Evolutionary conservation across 2,888 invertebrate genomes (phyloP), one percentile per base, ranked within the genome.

Genomic region (Scaptomyza reducta): DNA sequence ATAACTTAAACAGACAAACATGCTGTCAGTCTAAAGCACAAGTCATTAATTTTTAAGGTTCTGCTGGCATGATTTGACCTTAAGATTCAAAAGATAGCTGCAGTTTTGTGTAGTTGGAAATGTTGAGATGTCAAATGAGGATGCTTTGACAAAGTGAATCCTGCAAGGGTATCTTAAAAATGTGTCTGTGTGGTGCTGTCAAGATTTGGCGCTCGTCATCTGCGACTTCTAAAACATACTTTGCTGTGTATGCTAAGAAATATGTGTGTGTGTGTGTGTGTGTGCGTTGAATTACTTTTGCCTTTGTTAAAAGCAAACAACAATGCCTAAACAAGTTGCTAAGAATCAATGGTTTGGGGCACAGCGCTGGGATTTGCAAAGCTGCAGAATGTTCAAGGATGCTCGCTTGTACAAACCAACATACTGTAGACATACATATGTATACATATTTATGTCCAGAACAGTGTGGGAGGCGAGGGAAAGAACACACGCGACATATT

Each of bases 261-360:
- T 76, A 76, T 51, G 64, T 70, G 74, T 53, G 64, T 70, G 77
- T 64, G 77, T 77, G n/a, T n/a, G n/a, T n/a, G n/a, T n/a, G n/a
- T 77, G 76, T 82, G 74, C 74, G 74, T 73, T 79, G 82, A 82
- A 82, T 85, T 85, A 82, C 49, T 79, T 85, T 68, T 71, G 79
- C 82, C 70, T 79, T 79, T 84, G 82, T 81, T 81, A 70, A 79
- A 69, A 82, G 77, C 67, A 77, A 74, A 85, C 82, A 16, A 79
- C 74, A 82, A 70, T 64, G 70, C 63, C 65, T 55, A 72, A 70
- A 44, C 40, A 10, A 35, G 22, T 33, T n/a, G 6, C 16, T 16
- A 3, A 49, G 10, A 16, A 7, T 2, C n/a, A 13, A 14, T 6
- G 7, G 16, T 25, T 25, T 50, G 33, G 29, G 9, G 41, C 29